Percentiles rank a stretch among this genome's conserved stretches.
Evolutionary conservation across 2,888 invertebrate genomes (phyloP).

Genomic region (Stramonita haemastoma): DNA sequence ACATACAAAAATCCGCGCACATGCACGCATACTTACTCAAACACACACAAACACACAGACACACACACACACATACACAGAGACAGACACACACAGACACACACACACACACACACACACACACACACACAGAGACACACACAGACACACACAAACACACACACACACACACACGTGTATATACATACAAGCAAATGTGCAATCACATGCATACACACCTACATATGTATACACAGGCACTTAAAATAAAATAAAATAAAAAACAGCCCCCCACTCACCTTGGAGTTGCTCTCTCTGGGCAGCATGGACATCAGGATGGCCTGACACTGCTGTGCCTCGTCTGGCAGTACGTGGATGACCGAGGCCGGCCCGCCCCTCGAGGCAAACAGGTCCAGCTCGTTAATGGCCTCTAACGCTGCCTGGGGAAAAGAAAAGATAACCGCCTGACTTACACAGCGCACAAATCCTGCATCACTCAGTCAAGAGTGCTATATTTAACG

Average conservation of each 20-base stretch:
- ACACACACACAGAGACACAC: background rate
- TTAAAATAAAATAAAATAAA: no score
- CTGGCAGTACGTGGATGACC: constrained; percentile 97
- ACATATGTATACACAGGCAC: no score
- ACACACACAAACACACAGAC: background rate
- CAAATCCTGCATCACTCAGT: no score
- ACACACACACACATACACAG: background rate
- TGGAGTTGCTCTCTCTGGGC: constrained; percentile 81
- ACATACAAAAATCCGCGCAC: no score
- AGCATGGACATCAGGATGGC: constrained; percentile 83
- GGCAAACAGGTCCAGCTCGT: constrained; percentile 97
- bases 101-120: background rate
- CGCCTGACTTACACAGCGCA: no score
- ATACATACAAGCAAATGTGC: no score
- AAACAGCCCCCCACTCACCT: no score
- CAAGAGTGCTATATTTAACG: no score
- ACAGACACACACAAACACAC: background rate
- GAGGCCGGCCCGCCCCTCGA: constrained; percentile 97
- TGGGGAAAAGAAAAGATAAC: constrained; percentile 48
- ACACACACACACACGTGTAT: no score
- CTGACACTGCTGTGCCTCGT: constrained; percentile 99
- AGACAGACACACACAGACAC: background rate
- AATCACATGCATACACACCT: no score
- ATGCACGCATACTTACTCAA: background rate
- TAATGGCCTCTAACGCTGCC: constrained; percentile 98